Evolutionary conservation across 2,888 invertebrate genomes (phyloP), one percentile per base, ranked within the genome.

Genomic region (Drosophila percnosoma): DNA sequence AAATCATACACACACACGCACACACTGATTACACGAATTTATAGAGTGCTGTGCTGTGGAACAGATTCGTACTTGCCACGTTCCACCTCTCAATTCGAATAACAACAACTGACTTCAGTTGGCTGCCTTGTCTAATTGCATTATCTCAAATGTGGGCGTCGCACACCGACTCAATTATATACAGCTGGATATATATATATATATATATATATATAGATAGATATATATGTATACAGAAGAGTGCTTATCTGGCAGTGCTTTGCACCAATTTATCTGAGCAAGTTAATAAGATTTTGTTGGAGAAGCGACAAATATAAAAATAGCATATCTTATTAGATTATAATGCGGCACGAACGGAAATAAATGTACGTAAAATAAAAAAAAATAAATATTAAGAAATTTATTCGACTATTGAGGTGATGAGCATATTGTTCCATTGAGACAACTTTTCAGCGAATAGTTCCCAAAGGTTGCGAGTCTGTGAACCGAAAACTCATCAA

Each of bases 91-190:
- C 75, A 40, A 70, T 62, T 61, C 58, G 60, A 52, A 71, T 68
- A 55, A 67, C 52, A 58, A 62, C 52, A 71, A 60, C 68, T 24
- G 51, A 40, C 60, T 70, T 60, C 59, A 71, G 53, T 58, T 64
- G 61, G 57, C 57, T 75, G 72, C 77, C 71, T 49, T 60, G 52
- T 59, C 73, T 85, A 82, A 87, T 85, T 87, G 85, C 83, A 85
- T 87, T 87, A 87, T 84, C 84, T 60, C 34, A 31, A 60, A 57
- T 62, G 64, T 76, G 73, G 58, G 64, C 67, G 76, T 51, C 69
- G 36, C 77, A 64, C 79, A 57, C 58, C 70, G 76, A 87, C 68
- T 87, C 84, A 85, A 82, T 82, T 84, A 49, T n/a, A 52, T 38
- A 36, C n/a, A 29, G 18, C 34, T 15, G 53, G 45, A 38, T 60